Percentiles rank a stretch among this genome's conserved stretches.
Evolutionary conservation across 2,888 invertebrate genomes (phyloP).

Genomic region (Junonia oenone): DNA sequence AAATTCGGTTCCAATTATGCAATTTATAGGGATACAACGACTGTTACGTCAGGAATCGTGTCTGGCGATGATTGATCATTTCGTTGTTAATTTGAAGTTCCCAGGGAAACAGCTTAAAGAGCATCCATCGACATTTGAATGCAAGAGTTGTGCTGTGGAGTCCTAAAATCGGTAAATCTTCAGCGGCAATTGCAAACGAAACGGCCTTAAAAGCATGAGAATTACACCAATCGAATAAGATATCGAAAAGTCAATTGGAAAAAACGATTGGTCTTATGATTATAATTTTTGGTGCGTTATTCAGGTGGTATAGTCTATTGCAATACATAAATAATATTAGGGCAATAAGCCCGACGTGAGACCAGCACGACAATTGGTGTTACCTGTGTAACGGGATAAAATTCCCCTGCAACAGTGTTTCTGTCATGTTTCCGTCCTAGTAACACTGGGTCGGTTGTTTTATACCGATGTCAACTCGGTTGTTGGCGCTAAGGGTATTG

Average conservation of each 20-base stretch:
- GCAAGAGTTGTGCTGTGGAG: constrained; percentile 5
- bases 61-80: constrained; percentile 38
- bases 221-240: constrained; percentile 5
- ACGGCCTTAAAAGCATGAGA: constrained; percentile 10
- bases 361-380: constrained; percentile 29
- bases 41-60: constrained; percentile 38
- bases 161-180: constrained; percentile 1
- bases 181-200: not conserved
- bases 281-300: not conserved
- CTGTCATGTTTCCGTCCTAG: constrained; percentile 58
- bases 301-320: constrained; percentile 7
- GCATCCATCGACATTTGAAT: constrained; percentile 26
- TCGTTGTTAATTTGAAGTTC: constrained; percentile 32
- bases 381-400: constrained; percentile 58
- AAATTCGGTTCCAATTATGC: constrained; percentile 63
- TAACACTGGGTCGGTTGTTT: constrained; percentile 49
- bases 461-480: constrained; percentile 47
- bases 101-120: constrained; percentile 24
- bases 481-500: constrained; percentile 18
- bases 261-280: not conserved
- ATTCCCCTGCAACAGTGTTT: constrained; percentile 52
- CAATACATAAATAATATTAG: constrained; percentile 20
- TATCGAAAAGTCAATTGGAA: not conserved
- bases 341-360: constrained; percentile 28
- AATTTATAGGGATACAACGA: constrained; percentile 48